phyloP scores from a whole-genome alignment of 1,140 invertebrate species.

The Diploscapter pachys region DNA sequence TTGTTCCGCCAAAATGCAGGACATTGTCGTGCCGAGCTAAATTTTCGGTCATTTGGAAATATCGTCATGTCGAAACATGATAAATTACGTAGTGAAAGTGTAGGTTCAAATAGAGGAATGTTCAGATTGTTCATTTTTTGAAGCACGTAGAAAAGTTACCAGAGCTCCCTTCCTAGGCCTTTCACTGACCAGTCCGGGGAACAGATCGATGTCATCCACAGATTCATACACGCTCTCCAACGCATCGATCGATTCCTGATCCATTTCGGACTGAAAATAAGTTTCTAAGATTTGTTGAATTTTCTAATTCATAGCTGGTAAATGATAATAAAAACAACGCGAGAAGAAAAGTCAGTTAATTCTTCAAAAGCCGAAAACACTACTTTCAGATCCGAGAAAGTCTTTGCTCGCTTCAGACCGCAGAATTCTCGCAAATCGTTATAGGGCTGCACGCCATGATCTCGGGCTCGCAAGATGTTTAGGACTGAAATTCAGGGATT shows the following conservation, averaged over 20 bases:
- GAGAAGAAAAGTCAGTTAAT: too few species aligned
- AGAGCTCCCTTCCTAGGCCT: conserved; percentile 73
- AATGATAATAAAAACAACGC: background rate
- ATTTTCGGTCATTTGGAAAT: background rate
- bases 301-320: background rate
- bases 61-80: too few species aligned
- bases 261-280: conserved; percentile 45
- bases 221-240: conserved; percentile 52
- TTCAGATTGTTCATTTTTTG: background rate
- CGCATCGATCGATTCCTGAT: conserved; percentile 44
- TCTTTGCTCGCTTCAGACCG: conserved; percentile 44
- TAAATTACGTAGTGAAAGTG: too few species aligned
- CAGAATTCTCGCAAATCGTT: conserved; percentile 55
- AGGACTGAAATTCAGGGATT: conserved; percentile 68
- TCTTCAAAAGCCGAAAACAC: conserved; percentile 58
- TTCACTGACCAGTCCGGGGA: conserved; percentile 63
- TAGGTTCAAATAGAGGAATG: too few species aligned
- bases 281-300: background rate
- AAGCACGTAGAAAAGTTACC: conserved; percentile 20
- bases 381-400: conserved; percentile 44
- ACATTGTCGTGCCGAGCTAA: conserved; percentile 76
- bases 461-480: conserved; percentile 72
- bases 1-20: conserved; percentile 68
- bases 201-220: conserved; percentile 58
- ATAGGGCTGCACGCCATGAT: conserved; percentile 68